Conservation (phyloP, 2,888 invertebrate species). For the Tillus elongatus region DNA sequence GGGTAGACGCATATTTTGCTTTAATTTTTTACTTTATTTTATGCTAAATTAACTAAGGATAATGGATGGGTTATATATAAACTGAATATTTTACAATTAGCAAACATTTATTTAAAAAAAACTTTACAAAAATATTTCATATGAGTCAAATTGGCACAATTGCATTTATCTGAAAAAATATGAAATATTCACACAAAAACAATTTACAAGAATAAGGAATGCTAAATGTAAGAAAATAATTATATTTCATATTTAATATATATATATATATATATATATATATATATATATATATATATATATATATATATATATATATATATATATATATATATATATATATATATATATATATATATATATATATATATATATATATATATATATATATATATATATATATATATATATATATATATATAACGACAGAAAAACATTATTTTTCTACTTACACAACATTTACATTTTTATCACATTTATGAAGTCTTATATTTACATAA, state of each 20-base stretch:
- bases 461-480: too few species aligned
- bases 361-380: slow-evolving; percentile 8
- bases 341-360: slow-evolving; percentile 7
- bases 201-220: not conserved
- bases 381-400: slow-evolving; percentile 8
- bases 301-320: slow-evolving; percentile 7
- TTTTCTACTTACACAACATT: too few species aligned
- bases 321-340: slow-evolving; percentile 7
- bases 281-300: slow-evolving; percentile 7
- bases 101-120: too few species aligned
- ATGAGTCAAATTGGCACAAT: too few species aligned
- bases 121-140: too few species aligned
- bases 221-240: slow-evolving; percentile 1
- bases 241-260: slow-evolving; percentile 3
- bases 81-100: too few species aligned
- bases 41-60: too few species aligned
- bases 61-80: too few species aligned
- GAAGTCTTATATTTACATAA: too few species aligned
- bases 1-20: too few species aligned
- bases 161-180: not conserved
- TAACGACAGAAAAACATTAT: too few species aligned
- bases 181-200: not conserved
- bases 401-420: slow-evolving; percentile 8
- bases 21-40: too few species aligned
- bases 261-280: slow-evolving; percentile 7